These are phyloP conservation scores for Umimayanthus kanabou DNA, from an alignment of 92 coral and sea anemone genomes.

Conservation along the genomic window DNA sequence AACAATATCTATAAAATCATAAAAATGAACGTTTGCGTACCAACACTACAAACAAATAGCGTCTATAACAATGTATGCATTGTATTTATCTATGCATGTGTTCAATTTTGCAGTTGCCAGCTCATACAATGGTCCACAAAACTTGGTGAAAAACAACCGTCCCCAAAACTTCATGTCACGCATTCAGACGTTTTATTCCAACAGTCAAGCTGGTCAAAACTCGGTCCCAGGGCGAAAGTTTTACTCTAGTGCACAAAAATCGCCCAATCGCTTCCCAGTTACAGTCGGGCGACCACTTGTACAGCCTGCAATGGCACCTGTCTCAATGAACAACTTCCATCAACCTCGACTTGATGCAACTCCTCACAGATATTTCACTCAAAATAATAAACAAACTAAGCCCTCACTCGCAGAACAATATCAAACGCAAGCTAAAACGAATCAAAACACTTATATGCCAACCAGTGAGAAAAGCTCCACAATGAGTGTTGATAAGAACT, in stretches of 20 bases:
- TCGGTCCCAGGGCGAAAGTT: neutral
- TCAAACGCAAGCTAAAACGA: neutral
- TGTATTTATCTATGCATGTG: neutral
- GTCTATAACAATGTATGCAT: no score
- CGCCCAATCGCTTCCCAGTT: slow-evolving; percentile 6
- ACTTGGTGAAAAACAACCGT: neutral
- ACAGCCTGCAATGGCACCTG: slow-evolving; percentile 3
- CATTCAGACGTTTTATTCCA: slow-evolving; percentile 15
- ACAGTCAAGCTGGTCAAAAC: neutral
- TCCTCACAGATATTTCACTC: slow-evolving; percentile 16
- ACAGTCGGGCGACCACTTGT: slow-evolving; percentile 26
- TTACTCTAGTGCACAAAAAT: neutral
- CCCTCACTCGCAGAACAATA: slow-evolving; percentile 8
- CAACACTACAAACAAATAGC: neutral
- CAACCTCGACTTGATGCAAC: slow-evolving; percentile 5
- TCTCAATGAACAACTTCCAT: slow-evolving; percentile 1
- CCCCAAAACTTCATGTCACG: slow-evolving; percentile 26
- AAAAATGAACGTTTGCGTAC: no score
- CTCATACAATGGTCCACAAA: slow-evolving; percentile 12
- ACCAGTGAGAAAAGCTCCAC: neutral
- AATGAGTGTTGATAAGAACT: neutral
- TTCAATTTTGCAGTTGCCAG: slow-evolving; percentile 10
- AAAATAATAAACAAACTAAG: neutral
- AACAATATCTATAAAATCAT: no score
- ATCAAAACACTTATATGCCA: slow-evolving; percentile 12